Conservation (phyloP, 2,797 vertebrate species). For the Buphagus erythrorhynchus region DNA sequence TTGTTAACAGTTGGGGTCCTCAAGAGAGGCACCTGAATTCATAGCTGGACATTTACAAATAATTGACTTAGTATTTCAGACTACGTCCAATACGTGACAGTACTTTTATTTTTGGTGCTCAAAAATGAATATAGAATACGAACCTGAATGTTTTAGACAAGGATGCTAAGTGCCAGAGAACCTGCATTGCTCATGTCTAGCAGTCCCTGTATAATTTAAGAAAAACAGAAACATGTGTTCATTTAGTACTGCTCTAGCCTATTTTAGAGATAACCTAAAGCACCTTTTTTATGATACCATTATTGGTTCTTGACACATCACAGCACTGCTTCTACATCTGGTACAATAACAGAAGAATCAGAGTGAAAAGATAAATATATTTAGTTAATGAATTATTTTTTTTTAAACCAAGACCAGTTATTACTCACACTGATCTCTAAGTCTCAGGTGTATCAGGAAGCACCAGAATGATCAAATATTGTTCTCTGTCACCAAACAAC, state of each 20-base stretch:
- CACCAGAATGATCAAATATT: not conserved
- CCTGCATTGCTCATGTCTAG: not conserved
- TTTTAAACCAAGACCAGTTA: not conserved
- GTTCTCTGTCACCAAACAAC: not conserved
- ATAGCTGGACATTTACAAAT: not conserved
- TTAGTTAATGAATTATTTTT: not conserved
- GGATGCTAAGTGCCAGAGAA: not conserved
- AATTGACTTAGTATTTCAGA: not conserved
- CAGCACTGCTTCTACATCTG: not conserved
- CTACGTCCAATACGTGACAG: not conserved
- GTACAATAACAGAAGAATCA: not conserved
- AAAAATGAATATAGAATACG: not conserved
- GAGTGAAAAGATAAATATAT: not conserved
- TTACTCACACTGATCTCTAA: not conserved
- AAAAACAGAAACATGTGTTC: not conserved
- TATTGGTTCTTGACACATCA: not conserved
- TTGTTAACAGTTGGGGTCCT: not conserved
- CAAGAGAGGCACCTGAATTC: not conserved
- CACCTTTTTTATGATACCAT: not conserved
- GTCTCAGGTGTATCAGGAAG: not conserved
- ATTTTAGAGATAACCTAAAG: not conserved
- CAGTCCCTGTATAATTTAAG: not conserved
- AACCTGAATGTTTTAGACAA: not conserved
- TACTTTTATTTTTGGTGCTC: not conserved
- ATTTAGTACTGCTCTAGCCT: not conserved